A percentile compares a stretch with the other conserved stretches of the same genome.
Conservation (phyloP, 2,113 vertebrate species). For the Hipposideros armiger region DNA sequence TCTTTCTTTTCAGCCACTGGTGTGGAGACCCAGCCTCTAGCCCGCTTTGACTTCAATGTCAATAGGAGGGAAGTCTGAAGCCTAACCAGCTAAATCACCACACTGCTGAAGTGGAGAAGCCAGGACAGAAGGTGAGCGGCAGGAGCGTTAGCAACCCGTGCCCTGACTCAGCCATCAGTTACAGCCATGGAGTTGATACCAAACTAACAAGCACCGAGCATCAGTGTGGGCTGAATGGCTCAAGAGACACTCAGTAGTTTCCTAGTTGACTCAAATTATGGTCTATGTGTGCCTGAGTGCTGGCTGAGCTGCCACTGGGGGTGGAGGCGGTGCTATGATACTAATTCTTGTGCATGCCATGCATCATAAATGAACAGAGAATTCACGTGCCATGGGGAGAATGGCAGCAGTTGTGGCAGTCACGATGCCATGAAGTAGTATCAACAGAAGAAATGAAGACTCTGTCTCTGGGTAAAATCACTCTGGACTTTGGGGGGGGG, state of each 20-base stretch:
- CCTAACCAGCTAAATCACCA: neutral
- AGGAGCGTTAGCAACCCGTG: neutral
- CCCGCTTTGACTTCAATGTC: neutral
- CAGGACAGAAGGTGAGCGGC: neutral
- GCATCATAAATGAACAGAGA: constrained; percentile 48
- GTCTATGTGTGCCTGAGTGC: neutral
- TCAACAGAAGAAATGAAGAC: constrained; percentile 26
- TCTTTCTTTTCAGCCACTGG: neutral
- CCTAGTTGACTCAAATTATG: constrained; percentile 24
- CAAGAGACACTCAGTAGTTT: neutral
- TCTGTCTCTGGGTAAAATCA: constrained; percentile 46
- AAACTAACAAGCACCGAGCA: neutral
- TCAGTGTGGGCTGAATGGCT: neutral
- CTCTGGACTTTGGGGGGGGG: neutral
- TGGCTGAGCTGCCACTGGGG: neutral
- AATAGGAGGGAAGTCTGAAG: neutral
- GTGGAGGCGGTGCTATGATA: constrained; percentile 12
- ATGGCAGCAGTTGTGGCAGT: constrained; percentile 25
- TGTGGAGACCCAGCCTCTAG: neutral
- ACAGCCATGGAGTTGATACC: neutral
- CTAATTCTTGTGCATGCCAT: constrained; percentile 3
- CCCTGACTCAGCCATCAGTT: neutral
- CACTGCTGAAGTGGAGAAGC: neutral
- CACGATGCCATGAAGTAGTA: constrained; percentile 6
- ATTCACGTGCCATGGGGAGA: constrained; percentile 16